phyloP scores from a whole-genome alignment of 2,888 invertebrate species.

The Andrena praecox region DNA sequence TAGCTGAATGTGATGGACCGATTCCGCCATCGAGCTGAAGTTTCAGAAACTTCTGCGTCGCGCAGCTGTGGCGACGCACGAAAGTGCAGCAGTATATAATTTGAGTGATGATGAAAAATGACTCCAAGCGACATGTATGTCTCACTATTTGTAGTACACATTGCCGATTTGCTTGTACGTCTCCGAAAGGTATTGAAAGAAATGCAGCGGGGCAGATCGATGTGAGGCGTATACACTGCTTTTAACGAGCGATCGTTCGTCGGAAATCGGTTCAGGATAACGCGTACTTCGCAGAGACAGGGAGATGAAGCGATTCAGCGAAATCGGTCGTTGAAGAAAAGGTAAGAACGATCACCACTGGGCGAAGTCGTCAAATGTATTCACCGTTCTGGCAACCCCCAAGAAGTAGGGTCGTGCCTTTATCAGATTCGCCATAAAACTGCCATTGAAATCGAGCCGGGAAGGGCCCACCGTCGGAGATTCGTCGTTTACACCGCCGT shows the following conservation, averaged over 20 bases:
- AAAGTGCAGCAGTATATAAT: neutral
- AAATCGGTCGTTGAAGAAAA: slow-evolving; percentile 60
- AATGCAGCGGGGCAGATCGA: neutral
- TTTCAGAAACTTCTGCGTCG: slow-evolving; percentile 5
- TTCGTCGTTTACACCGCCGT: slow-evolving; percentile 62
- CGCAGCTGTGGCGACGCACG: too few species aligned
- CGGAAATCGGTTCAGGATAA: slow-evolving; percentile 52
- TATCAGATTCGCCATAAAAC: slow-evolving; percentile 76
- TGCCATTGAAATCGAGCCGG: slow-evolving; percentile 67
- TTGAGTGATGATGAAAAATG: neutral
- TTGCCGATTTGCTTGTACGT: too few species aligned
- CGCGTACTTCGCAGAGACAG: slow-evolving; percentile 47
- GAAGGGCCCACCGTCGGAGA: slow-evolving; percentile 52
- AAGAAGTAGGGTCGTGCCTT: slow-evolving; percentile 62
- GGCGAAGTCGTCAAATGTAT: slow-evolving; percentile 72
- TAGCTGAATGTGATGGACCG: slow-evolving; percentile 23
- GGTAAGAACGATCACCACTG: slow-evolving; percentile 65
- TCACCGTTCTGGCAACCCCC: slow-evolving; percentile 58
- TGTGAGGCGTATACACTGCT: neutral
- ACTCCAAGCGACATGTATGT: too few species aligned
- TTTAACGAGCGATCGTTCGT: slow-evolving; percentile 39
- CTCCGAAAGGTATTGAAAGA: neutral
- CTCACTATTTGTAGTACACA: neutral
- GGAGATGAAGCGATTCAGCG: slow-evolving; percentile 44
- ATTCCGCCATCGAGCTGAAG: slow-evolving; percentile 15